Conservation (phyloP, 2,888 invertebrate genomes). For the Cerastis rubricosa region DNA sequence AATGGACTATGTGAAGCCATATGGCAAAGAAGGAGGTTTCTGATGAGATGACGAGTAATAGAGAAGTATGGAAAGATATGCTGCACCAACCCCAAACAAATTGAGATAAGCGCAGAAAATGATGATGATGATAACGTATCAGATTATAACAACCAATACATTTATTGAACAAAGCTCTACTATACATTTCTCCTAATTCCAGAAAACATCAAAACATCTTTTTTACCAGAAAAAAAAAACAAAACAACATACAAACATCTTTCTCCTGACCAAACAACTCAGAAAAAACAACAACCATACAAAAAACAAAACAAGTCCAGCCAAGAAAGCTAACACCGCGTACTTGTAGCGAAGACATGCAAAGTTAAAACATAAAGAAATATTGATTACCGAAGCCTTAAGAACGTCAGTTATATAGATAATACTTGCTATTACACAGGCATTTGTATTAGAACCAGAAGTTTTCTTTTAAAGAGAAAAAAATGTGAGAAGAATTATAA, state of each 20-base stretch:
- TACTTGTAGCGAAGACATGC: constrained; percentile 43
- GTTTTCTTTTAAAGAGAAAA: neutral
- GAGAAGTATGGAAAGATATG: no score
- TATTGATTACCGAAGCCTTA: constrained; percentile 57
- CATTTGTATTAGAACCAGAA: constrained; percentile 11
- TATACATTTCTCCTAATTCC: neutral
- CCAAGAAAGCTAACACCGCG: constrained; percentile 41
- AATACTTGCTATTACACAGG: constrained; percentile 36
- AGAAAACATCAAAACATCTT: neutral
- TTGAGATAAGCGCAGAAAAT: no score
- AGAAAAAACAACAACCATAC: neutral
- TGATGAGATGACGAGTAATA: no score
- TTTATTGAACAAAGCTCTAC: no score
- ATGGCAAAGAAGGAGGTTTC: no score
- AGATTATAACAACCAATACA: neutral
- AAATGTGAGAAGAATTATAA: constrained; percentile 15
- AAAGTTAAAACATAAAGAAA: constrained; percentile 44
- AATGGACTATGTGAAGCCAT: no score
- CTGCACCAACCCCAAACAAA: no score
- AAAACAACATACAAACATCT: neutral
- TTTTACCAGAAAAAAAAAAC: neutral
- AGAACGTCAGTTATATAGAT: constrained; percentile 15
- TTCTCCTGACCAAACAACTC: constrained; percentile 9
- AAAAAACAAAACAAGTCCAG: constrained; percentile 18
- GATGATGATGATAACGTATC: no score